Conservation (phyloP, 2,888 invertebrate species). For the Julus scandinavius region DNA sequence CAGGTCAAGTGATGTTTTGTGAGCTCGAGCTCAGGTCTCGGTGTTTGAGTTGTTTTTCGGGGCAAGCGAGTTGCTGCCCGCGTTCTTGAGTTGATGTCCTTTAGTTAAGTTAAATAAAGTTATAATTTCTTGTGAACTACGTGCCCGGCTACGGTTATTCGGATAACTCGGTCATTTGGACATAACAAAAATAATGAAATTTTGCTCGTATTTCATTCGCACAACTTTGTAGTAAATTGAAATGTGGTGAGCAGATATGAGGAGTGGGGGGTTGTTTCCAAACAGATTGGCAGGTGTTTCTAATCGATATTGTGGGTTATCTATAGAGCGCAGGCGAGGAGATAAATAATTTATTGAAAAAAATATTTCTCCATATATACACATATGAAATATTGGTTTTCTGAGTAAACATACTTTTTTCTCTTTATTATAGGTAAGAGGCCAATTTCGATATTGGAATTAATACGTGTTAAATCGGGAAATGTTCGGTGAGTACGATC, state of each 20-base stretch:
- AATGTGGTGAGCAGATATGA: background rate
- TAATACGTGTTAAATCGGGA: background rate
- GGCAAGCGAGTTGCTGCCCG: no score
- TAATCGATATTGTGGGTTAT: slow-evolving; percentile 12
- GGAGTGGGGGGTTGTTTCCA: background rate
- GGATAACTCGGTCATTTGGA: no score
- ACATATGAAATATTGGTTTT: background rate
- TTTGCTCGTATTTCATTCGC: no score
- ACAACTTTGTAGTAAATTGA: background rate
- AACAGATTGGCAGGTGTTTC: background rate
- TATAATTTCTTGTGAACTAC: no score
- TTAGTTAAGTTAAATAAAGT: no score
- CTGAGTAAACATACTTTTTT: background rate
- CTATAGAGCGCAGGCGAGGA: slow-evolving; percentile 21
- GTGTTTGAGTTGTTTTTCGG: no score
- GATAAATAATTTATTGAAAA: slow-evolving; percentile 5
- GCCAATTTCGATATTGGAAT: background rate
- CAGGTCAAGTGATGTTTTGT: no score
- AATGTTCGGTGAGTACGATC: background rate
- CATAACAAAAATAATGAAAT: no score
- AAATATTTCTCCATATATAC: background rate
- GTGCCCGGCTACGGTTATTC: no score
- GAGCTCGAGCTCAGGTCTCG: no score
- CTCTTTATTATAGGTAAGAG: background rate
- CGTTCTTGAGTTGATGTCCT: no score